A percentile compares a stretch with the other conserved stretches of the same genome.
Evolutionary conservation across 2,113 vertebrate genomes (phyloP).

Genomic region (Lycaon pictus): DNA sequence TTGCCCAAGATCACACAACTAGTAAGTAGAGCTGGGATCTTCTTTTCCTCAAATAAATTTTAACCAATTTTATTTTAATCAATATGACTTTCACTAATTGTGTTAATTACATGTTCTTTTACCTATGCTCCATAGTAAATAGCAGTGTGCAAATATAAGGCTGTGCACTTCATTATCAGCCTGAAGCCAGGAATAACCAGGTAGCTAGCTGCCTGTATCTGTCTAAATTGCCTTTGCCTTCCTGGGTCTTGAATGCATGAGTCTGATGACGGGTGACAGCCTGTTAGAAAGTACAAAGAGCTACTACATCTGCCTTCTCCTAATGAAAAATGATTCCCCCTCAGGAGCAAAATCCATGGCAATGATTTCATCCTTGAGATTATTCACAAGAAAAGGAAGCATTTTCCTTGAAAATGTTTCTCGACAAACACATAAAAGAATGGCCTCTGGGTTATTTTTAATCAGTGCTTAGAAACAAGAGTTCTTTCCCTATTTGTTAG

Average conservation of each 20-base stretch:
- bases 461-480: constrained; percentile 69
- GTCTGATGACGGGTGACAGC: background rate
- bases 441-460: constrained; percentile 70
- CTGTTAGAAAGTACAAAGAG: constrained; percentile 27
- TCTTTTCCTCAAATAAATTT: background rate
- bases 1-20: background rate
- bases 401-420: constrained; percentile 59
- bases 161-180: background rate
- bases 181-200: constrained; percentile 60
- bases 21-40: background rate
- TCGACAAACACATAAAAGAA: constrained; percentile 67
- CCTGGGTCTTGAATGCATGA: constrained; percentile 44
- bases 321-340: constrained; percentile 63
- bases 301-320: background rate
- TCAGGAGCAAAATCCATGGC: constrained; percentile 55
- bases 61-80: background rate
- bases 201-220: constrained; percentile 60
- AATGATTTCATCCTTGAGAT: constrained; percentile 70
- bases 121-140: background rate
- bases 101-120: background rate
- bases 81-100: background rate
- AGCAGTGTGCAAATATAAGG: background rate
- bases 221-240: constrained; percentile 69
- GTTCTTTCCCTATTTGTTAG: constrained; percentile 35
- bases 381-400: constrained; percentile 73